Base-by-base conservation (phyloP, 2,797 vertebrate species). In the Cossypha polioptera region DNA sequence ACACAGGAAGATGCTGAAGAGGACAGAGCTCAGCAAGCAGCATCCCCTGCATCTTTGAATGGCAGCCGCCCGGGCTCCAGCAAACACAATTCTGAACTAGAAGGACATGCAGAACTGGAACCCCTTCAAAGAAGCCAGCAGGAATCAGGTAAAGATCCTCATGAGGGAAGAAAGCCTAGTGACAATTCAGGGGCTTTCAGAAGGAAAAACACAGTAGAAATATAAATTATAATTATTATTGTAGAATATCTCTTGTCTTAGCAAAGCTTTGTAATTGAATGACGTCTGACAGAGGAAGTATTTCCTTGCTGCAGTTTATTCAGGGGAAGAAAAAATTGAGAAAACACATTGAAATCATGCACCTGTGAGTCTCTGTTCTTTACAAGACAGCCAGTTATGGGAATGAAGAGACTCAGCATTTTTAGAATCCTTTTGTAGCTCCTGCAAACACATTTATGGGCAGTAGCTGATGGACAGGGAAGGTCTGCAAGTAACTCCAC, bases 1-100 rank as follows among this genome's bases (percentile, higher is more conserved):
- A 98, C 98, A 16, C 98, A 99, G 24, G 99, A 99, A 94, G 99
- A 99, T 66, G 98, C 99, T 59, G 99, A 99, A 77, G 98, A 98
- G 58, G 98, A 98, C 20, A 97, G 97, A 69, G 95, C 81, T 47
- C 96, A 93, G 86, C 97, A 97, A 69, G 96, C 90, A 75, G 94
- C 53, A 24, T 91, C 96, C 4, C 94, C 95, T 8, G 96, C 94
- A 1, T 97, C 97, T 86, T 90, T 97, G 24, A 92, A 94, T 28
- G 95, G 96, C 12, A 95, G 94, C 31, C 65, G 47, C 36, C 71
- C 54, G 13, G 91, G 92, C 45, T 73, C 92, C 68, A 63, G 69
- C 77, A 93, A 85, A 85, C 89, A 94, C 2, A 71, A 8, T 42
- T 68, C 94, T n/a, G 86, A 91, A 5, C 77, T 97, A 59, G 98